Conservation (phyloP, 2,888 invertebrate genomes). For the Perizoma affinitatum region DNA sequence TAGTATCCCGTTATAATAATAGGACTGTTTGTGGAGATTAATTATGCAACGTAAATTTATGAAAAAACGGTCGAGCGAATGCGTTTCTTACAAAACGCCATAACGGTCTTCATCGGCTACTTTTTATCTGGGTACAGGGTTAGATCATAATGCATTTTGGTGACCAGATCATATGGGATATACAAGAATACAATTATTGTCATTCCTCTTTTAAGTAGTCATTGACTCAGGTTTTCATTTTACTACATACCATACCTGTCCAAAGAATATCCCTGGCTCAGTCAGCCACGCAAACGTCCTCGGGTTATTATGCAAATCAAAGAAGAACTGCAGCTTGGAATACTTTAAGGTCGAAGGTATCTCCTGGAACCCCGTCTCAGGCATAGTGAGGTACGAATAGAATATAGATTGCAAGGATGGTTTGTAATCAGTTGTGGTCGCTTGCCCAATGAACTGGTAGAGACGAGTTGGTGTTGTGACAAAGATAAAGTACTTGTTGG, state of each 20-base stretch:
- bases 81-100: too few species aligned
- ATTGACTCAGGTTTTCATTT: too few species aligned
- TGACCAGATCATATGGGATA: too few species aligned
- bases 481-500: slow-evolving; percentile 91
- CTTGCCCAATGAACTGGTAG: slow-evolving; percentile 94
- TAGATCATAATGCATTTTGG: too few species aligned
- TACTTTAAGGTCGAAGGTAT: slow-evolving; percentile 89
- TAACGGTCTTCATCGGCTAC: too few species aligned
- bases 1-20: too few species aligned
- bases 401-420: slow-evolving; percentile 92
- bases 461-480: slow-evolving; percentile 92
- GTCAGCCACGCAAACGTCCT: slow-evolving; percentile 95
- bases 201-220: too few species aligned
- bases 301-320: slow-evolving; percentile 87
- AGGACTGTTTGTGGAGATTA: too few species aligned
- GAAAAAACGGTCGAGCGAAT: too few species aligned
- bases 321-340: slow-evolving; percentile 92
- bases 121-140: too few species aligned
- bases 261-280: slow-evolving; percentile 91
- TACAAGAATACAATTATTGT: too few species aligned
- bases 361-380: slow-evolving; percentile 89
- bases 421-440: slow-evolving; percentile 88
- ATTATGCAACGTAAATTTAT: too few species aligned
- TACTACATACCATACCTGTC: slow-evolving; percentile 83
- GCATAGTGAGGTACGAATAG: slow-evolving; percentile 88